A percentile compares a stretch with the other conserved stretches of the same genome.
Conservation (phyloP, 2,113 vertebrate genomes). For the Willisornis vidua region DNA sequence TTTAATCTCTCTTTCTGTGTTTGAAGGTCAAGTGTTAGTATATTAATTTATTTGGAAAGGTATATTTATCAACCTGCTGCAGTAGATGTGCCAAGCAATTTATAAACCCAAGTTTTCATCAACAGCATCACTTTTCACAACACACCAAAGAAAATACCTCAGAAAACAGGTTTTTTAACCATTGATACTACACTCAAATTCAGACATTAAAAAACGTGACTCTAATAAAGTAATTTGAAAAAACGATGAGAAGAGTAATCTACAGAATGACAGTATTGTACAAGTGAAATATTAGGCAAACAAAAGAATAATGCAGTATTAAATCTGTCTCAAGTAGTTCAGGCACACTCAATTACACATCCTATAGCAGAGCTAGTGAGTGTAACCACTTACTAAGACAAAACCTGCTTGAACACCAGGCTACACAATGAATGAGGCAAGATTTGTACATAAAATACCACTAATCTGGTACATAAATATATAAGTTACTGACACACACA, state of each 20-base stretch:
- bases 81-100: background rate
- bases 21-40: conserved; percentile 45
- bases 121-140: background rate
- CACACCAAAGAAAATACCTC: background rate
- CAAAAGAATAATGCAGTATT: background rate
- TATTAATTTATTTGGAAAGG: conserved; percentile 32
- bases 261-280: background rate
- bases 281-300: background rate
- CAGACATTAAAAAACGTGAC: background rate
- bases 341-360: background rate
- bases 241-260: background rate
- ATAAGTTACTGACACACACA: background rate
- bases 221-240: background rate
- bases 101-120: background rate
- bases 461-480: background rate
- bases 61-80: background rate
- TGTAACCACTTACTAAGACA: background rate
- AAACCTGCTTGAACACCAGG: background rate
- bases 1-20: conserved; percentile 26
- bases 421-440: background rate
- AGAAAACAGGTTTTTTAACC: background rate
- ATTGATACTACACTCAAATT: background rate
- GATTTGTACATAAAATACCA: background rate
- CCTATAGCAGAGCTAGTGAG: background rate
- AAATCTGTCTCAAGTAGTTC: background rate